A percentile compares a stretch with the other conserved stretches of the same genome.
Conservation (phyloP, 2,797 vertebrate species). For the Tolypeutes matacus region DNA sequence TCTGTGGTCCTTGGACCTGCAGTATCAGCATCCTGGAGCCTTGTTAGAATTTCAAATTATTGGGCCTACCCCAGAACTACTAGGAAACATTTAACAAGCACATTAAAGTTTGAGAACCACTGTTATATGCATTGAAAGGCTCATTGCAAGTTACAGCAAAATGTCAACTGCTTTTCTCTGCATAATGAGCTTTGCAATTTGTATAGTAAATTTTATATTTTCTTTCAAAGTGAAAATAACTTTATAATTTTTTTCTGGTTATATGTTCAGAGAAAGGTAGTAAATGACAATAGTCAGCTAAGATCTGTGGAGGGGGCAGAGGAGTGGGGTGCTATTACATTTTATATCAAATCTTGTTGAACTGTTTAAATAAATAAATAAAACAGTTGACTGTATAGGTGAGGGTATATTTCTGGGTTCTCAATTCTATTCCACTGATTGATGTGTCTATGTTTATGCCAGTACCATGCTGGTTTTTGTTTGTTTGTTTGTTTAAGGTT, state of each 20-base stretch:
- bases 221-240: slow-evolving; percentile 16
- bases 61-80: neutral
- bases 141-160: neutral
- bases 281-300: neutral
- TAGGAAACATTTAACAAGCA: neutral
- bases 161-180: neutral
- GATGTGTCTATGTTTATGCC: too few relatives aligned
- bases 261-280: neutral
- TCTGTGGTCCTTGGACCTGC: neutral
- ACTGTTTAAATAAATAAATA: too few relatives aligned
- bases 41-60: neutral
- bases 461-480: too few relatives aligned
- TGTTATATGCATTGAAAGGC: neutral
- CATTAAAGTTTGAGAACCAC: neutral
- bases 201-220: neutral
- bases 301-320: too few relatives aligned
- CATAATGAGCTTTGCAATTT: neutral
- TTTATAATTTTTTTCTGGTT: neutral
- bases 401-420: too few relatives aligned
- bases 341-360: neutral
- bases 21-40: neutral
- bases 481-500: too few relatives aligned
- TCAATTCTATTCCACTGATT: too few relatives aligned
- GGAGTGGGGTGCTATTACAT: neutral
- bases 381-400: too few relatives aligned